Conservation (phyloP, 2,113 vertebrate genomes). For the Zapus hudsonius region DNA sequence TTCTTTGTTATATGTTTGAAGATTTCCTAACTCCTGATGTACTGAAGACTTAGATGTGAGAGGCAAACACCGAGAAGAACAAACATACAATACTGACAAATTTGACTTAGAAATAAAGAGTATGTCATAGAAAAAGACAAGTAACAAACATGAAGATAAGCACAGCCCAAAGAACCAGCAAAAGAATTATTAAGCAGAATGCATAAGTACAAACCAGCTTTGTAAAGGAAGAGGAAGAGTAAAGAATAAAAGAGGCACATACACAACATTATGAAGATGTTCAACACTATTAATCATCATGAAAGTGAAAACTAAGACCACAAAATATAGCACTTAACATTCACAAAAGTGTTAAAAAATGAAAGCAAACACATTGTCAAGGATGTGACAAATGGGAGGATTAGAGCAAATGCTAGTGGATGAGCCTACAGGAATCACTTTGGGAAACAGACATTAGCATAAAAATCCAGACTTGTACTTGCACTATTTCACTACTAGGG, state of each 20-base stretch:
- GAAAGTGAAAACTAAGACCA: constrained; percentile 25
- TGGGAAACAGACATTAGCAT: not conserved
- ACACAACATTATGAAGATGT: not conserved
- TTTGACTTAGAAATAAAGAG: constrained; percentile 48
- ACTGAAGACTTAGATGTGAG: constrained; percentile 12
- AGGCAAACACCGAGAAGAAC: not conserved
- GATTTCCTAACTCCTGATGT: constrained; percentile 20
- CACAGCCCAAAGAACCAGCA: not conserved
- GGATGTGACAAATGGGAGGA: not conserved
- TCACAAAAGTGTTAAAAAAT: not conserved
- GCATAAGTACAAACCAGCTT: not conserved
- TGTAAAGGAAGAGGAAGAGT: not conserved
- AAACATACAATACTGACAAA: constrained; percentile 32
- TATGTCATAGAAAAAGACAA: not conserved
- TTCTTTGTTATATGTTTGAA: constrained; percentile 28
- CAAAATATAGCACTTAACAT: not conserved
- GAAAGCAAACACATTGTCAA: not conserved
- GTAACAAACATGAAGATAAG: not conserved
- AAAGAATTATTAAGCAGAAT: not conserved
- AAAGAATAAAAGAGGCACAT: not conserved
- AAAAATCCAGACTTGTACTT: not conserved
- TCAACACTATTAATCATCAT: not conserved
- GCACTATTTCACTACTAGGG: not conserved
- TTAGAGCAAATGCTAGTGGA: not conserved
- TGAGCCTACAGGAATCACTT: not conserved